Evolutionary conservation across 2,113 vertebrate genomes (phyloP), one percentile per base, ranked within the genome.

Genomic region (Arvicanthis niloticus): DNA sequence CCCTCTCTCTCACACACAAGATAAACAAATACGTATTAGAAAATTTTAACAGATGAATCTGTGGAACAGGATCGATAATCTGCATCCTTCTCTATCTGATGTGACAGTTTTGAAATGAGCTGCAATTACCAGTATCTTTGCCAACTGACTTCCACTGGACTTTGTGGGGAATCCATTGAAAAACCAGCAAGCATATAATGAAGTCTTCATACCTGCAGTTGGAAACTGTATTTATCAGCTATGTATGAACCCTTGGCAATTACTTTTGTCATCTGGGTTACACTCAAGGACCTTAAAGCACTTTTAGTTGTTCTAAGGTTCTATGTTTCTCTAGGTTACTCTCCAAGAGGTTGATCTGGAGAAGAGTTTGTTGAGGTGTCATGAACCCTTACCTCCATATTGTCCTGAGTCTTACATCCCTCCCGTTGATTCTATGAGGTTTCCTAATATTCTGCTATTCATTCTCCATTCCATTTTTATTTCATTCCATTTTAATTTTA

Each of bases 101-200:
- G 86, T 77, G 78, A 94, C 58, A 72, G 62, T 84, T 82, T 95
- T 89, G 80, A 96, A 96, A 95, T 67, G 58, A 80, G 89, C 29
- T 48, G 40, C 45, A 97, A 91, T 95, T 56, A 51, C 51, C 51
- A 51, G 5, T 48, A 48, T 48, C 48, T 48, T 48, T 29, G 34
- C 53, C 48, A 51, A 62, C 24, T 15, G 65, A 21, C 10, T 62
- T 42, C 67, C 26, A 65, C 12, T 51, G n/a, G 31, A 62, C 22
- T 12, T 72, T 58, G 40, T 84, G 26, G 22, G n/a, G 7, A 29
- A 94, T 70, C 51, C 21, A 26, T 42, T 77, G 62, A 88, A 84
- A 95, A 96, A 22, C 16, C 80, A 93, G 56, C 48, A 88, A 93
- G 56, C 48, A 88, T 45, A 45, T 77, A 94, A 75, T 81, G n/a